Base-by-base conservation (phyloP, 2,797 vertebrate species). In the Poecilia gillii region DNA sequence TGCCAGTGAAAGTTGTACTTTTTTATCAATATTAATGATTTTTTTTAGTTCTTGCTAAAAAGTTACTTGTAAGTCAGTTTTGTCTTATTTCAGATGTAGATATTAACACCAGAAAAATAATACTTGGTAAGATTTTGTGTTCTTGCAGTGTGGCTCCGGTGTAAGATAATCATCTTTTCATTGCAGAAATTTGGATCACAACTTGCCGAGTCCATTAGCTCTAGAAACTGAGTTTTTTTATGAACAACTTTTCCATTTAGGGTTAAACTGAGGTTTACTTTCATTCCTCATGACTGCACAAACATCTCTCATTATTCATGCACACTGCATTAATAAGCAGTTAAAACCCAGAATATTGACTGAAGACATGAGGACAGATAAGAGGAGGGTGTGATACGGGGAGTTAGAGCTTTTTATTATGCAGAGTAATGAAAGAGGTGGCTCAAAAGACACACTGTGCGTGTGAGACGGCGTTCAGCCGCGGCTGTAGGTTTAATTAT, bases 401-500 rank as follows among this genome's bases (percentile, higher is more conserved):
- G 41, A 86, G 51, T 73, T 78, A 74, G 74, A 82, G 72, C 73
- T 51, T 74, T 75, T 81, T 83, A 85, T 87, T 73, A 66, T 57
- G 76, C 57, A 41, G 80, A 76, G 77, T 59, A 84, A 85, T 73
- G 62, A 74, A 64, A 75, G 74, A 31, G 68, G 75, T 64, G 82
- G 80, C 51, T 91, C 70, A 78, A 85, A 86, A 84, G 79, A 90
- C 81, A 81, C 7, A 41, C 75, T 75, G 87, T 51, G 68, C 33
- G 75, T 78, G 72, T 81, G 87, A 92, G 89, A 88, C 74, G 72
- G 75, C 33, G 83, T 84, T 84, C 85, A 88, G 78, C 83, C 41
- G 80, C 76, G 66, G 81, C 86, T 66, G 75, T n/a, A 80, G 81
- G 84, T 76, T 81, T 88, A 77, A 75, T 90, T 91, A 91, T 92